These are phyloP conservation scores for Macaria notata DNA, from an alignment of 2,888 invertebrate species.

Conservation along the genomic window DNA sequence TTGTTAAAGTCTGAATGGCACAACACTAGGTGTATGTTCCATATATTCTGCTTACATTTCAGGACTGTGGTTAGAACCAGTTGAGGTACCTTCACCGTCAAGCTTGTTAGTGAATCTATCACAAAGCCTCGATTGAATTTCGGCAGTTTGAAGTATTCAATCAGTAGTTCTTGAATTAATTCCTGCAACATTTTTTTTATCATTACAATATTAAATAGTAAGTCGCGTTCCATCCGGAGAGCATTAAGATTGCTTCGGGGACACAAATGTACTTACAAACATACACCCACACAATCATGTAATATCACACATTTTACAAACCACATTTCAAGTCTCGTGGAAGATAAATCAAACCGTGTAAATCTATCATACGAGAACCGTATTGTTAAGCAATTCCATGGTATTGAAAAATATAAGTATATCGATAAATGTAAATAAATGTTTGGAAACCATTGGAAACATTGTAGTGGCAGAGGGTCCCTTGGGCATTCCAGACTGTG, in stretches of 20 bases:
- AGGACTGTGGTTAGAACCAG: constrained; percentile 57
- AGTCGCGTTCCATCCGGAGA: no score
- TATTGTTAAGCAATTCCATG: no score
- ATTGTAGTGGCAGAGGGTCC: constrained; percentile 56
- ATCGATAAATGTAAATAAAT: constrained; percentile 7
- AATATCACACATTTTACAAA: no score
- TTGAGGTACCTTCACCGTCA: constrained; percentile 57
- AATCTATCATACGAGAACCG: no score
- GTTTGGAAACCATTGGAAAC: constrained; percentile 58
- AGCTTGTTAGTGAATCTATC: constrained; percentile 64
- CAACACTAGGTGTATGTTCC: constrained; percentile 63
- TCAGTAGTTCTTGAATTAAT: constrained; percentile 59
- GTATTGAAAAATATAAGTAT: no score
- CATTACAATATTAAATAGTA: no score
- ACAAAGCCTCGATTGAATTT: constrained; percentile 65
- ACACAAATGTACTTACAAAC: no score
- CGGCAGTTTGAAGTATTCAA: constrained; percentile 53
- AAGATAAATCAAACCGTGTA: no score
- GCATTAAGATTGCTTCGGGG: no score
- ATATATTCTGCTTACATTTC: constrained; percentile 60
- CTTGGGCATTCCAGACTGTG: constrained; percentile 50
- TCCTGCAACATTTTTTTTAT: constrained; percentile 47
- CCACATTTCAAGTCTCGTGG: no score
- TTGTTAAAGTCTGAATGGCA: constrained; percentile 67
- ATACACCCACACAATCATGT: no score